Percentiles rank a stretch among this genome's conserved stretches.
phyloP scores from a whole-genome alignment of 2,888 invertebrate species.

The Agrochola circellaris region DNA sequence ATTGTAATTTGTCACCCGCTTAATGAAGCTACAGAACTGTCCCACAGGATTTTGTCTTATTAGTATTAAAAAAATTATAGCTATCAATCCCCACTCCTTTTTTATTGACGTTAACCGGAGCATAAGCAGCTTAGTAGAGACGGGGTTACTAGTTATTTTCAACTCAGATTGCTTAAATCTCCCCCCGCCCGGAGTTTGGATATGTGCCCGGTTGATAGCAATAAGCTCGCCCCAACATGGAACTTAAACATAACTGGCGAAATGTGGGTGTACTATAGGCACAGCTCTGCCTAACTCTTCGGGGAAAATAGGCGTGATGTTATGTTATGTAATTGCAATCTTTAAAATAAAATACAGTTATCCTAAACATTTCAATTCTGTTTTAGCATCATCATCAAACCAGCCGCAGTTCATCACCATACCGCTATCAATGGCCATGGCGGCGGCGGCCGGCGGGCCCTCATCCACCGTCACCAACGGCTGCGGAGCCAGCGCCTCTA shows the following conservation, averaged over 20 bases:
- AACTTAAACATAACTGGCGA: too few species aligned
- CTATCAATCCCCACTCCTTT: neutral
- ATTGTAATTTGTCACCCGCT: neutral
- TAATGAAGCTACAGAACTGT: neutral
- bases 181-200: too few species aligned
- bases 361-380: neutral
- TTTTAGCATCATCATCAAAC: constrained; percentile 81
- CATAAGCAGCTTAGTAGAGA: neutral
- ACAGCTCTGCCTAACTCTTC: too few species aligned
- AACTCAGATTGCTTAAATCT: neutral
- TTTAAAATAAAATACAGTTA: neutral
- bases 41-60: neutral
- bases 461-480: constrained; percentile 83
- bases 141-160: too few species aligned
- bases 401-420: constrained; percentile 93
- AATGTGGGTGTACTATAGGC: too few species aligned
- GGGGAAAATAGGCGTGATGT: too few species aligned
- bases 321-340: too few species aligned
- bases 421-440: constrained; percentile 93
- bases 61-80: neutral
- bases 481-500: constrained; percentile 87
- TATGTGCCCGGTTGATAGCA: too few species aligned
- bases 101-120: neutral
- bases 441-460: constrained; percentile 86
- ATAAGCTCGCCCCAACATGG: too few species aligned